phyloP scores from a whole-genome alignment of 2,888 invertebrate genomes.

The Drosophila emarginata region DNA sequence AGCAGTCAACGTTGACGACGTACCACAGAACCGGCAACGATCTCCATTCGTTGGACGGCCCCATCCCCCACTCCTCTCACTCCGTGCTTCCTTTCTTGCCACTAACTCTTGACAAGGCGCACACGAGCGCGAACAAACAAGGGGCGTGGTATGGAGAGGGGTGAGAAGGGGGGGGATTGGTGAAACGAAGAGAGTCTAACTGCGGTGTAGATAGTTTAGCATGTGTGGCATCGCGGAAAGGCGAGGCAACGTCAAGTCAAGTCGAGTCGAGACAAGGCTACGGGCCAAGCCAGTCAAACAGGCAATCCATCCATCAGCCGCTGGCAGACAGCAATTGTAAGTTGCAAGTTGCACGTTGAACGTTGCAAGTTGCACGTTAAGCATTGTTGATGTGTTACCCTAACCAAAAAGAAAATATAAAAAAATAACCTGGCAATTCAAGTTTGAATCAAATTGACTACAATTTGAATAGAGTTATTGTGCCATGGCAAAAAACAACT shows the following conservation, averaged over 20 bases:
- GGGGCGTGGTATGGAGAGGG: slow-evolving; percentile 51
- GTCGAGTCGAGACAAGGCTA: slow-evolving; percentile 33
- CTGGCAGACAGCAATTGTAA: slow-evolving; percentile 71
- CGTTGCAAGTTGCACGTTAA: slow-evolving; percentile 47
- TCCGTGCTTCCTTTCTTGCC: slow-evolving; percentile 37
- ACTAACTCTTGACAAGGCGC: slow-evolving; percentile 56
- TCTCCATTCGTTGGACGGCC: slow-evolving; percentile 22
- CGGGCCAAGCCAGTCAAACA: slow-evolving; percentile 67
- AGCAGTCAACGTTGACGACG: slow-evolving; percentile 69
- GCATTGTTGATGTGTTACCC: slow-evolving; percentile 43
- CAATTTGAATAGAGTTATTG: background rate
- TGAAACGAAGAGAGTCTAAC: slow-evolving; percentile 1
- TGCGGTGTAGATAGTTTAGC: slow-evolving; percentile 62
- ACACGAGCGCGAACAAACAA: slow-evolving; percentile 71
- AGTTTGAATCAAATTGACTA: background rate
- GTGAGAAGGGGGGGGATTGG: background rate
- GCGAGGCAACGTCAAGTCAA: slow-evolving; percentile 34
- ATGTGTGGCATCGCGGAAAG: slow-evolving; percentile 65
- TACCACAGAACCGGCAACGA: slow-evolving; percentile 42
- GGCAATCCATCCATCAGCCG: slow-evolving; percentile 77
- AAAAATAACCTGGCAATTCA: background rate
- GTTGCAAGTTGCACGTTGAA: slow-evolving; percentile 59
- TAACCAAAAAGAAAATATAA: slow-evolving; percentile 15
- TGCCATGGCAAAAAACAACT: background rate
- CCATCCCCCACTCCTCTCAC: background rate